Evolutionary conservation across 2,888 invertebrate species (phyloP).

Genomic region (Colletes collaris): DNA sequence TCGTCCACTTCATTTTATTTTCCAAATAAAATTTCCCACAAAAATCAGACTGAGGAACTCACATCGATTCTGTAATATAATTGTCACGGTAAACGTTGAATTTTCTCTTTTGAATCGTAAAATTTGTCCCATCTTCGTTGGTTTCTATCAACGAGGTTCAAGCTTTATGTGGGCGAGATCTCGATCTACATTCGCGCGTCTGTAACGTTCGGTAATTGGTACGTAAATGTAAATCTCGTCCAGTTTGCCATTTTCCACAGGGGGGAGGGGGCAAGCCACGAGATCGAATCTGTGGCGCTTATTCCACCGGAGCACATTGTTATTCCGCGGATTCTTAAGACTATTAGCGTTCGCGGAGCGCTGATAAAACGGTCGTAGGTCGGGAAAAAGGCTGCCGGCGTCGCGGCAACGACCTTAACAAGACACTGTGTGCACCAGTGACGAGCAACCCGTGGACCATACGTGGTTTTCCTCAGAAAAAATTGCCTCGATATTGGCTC

Average conservation of each 20-base stretch:
- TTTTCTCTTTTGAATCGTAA: background rate
- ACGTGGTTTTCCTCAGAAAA: background rate
- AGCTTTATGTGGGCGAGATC: conserved; percentile 11
- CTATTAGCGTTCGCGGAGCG: conserved; percentile 45
- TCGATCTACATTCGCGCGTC: conserved; percentile 13
- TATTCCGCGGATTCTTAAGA: conserved; percentile 52
- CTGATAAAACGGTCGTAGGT: conserved; percentile 52
- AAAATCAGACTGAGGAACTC: too few species aligned
- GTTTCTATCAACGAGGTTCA: background rate
- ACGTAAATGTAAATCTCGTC: conserved; percentile 38
- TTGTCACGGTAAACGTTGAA: too few species aligned
- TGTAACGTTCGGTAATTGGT: conserved; percentile 34
- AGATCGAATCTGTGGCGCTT: conserved; percentile 35
- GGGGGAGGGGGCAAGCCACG: conserved; percentile 13
- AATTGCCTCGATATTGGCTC: too few species aligned
- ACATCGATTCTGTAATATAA: too few species aligned
- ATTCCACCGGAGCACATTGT: conserved; percentile 36
- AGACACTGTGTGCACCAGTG: conserved; percentile 17
- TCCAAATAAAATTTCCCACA: too few species aligned
- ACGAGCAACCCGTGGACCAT: background rate
- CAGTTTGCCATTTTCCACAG: conserved; percentile 16
- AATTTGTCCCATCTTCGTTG: background rate
- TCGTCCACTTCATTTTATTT: too few species aligned
- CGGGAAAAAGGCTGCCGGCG: conserved; percentile 31
- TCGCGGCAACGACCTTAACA: conserved; percentile 42